Conservation (phyloP, 2,113 vertebrate species). For the rat (Rattus norvegicus) region DNA sequence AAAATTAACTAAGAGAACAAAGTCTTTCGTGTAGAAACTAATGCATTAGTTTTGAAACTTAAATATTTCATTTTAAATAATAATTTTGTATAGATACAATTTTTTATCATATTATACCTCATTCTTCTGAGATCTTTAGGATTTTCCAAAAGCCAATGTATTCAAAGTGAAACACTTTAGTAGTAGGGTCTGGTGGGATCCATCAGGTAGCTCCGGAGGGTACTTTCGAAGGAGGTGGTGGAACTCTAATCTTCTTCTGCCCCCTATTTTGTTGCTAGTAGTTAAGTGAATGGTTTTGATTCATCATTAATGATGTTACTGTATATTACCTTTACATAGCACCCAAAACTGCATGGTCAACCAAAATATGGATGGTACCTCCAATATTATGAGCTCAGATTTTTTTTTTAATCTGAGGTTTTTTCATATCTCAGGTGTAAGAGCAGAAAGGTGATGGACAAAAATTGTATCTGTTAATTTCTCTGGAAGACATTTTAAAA, state of each 20-base stretch:
- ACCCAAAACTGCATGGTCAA: not conserved
- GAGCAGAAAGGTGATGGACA: not conserved
- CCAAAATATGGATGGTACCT: not conserved
- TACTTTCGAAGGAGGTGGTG: too few species aligned
- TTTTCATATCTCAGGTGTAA: not conserved
- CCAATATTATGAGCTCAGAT: not conserved
- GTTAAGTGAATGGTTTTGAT: not conserved
- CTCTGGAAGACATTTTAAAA: not conserved
- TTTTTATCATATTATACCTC: not conserved
- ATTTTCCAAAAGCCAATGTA: not conserved
- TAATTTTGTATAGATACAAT: not conserved
- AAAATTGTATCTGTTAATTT: not conserved
- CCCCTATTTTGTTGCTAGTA: not conserved
- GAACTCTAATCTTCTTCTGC: fast-evolving
- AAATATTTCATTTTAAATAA: too few species aligned
- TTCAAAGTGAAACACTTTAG: not conserved
- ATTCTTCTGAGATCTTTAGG: not conserved
- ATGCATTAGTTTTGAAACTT: not conserved
- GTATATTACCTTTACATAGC: not conserved
- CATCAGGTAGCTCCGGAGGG: not conserved
- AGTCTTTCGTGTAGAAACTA: not conserved
- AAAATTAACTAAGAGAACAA: not conserved
- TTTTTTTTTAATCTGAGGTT: too few species aligned
- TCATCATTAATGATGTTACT: too few species aligned
- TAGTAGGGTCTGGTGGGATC: not conserved